Evolutionary conservation across 2,888 invertebrate species (phyloP).

Genomic region (Balanococcus diminutus): DNA sequence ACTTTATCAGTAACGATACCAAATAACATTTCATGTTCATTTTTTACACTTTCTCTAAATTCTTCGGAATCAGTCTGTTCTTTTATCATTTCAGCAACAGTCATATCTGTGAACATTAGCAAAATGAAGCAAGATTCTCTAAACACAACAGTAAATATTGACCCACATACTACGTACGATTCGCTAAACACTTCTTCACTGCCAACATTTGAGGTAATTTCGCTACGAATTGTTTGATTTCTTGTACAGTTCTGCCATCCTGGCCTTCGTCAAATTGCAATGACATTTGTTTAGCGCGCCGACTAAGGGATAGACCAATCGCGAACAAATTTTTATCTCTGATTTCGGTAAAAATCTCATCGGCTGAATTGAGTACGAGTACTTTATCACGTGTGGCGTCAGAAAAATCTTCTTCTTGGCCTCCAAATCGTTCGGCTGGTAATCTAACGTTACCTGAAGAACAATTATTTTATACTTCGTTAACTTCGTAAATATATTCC

Average conservation of each 20-base stretch:
- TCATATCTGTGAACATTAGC: too few species aligned
- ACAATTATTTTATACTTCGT: not conserved
- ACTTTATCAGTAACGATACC: constrained; percentile 90
- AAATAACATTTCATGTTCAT: constrained; percentile 91
- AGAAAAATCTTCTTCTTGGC: constrained; percentile 69
- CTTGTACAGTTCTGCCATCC: constrained; percentile 84
- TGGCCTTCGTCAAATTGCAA: constrained; percentile 81
- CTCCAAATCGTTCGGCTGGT: constrained; percentile 82
- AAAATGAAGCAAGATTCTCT: not conserved
- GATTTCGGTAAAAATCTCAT: constrained; percentile 86
- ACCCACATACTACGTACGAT: constrained; percentile 62
- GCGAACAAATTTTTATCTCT: constrained; percentile 93
- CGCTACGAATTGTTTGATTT: constrained; percentile 92
- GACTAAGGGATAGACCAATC: constrained; percentile 82
- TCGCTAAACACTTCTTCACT: constrained; percentile 82
- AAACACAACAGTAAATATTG: not conserved
- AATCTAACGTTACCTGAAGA: constrained; percentile 75
- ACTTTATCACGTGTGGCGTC: constrained; percentile 68
- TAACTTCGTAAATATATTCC: constrained; percentile 8
- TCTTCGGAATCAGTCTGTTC: constrained; percentile 77
- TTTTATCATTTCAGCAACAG: constrained; percentile 92
- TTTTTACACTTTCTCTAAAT: constrained; percentile 78
- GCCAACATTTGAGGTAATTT: constrained; percentile 85
- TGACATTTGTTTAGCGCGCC: constrained; percentile 85
- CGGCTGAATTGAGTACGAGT: constrained; percentile 85